Base-by-base conservation (phyloP, 2,113 vertebrate genomes). In the Mohoua ochrocephala region DNA sequence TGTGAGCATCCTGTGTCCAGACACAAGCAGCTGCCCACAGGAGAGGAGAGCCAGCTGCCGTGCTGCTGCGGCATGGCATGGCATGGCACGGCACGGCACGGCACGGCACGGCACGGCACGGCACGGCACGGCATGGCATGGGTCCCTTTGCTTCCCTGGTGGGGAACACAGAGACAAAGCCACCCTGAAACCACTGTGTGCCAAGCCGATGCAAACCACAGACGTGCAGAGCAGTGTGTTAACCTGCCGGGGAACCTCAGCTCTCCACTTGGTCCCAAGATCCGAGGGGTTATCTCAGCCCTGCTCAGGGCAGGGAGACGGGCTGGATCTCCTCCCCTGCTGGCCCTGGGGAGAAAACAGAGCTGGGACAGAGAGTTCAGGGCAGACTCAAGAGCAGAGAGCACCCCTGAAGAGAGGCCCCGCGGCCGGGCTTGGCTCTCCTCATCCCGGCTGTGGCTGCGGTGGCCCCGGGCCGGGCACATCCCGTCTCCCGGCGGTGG, bases 171-270 rank as follows among this genome's bases (percentile, higher is more conserved):
- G 23, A 20, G 26, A 31, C 9, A 21, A 19, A 73, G 50, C 21
- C 18, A 39, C 41, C 19, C 64, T 16, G 31, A 35, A 61, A 53
- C 2, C 21, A 5, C 15, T 0, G 0, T 2, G 3, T 10, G 10
- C 18, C 26, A 14, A 64, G 41, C 37, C 17, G 4, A 4, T 31
- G 78, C 16, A 27, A 69, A 28, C 7, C n/a, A 8, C 17, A 16
- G 20, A 6, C 7, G 31, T 14, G 13, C 70, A 10, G 35, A 57
- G 47, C 7, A 24, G 16, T 2, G 11, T 1, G 8, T 10, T 42
- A 31, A 45, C n/a, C n/a, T 37, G 8, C 26, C 42, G 6, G n/a
- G 31, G 17, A 59, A n/a, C 7, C 59, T 50, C 50, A 12, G 42
- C 47, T 74, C n/a, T 44, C 18, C 28, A 0, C 53, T 76, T 21